Evolutionary conservation across 2,113 vertebrate genomes (phyloP).

Genomic region (Piprites chloris): DNA sequence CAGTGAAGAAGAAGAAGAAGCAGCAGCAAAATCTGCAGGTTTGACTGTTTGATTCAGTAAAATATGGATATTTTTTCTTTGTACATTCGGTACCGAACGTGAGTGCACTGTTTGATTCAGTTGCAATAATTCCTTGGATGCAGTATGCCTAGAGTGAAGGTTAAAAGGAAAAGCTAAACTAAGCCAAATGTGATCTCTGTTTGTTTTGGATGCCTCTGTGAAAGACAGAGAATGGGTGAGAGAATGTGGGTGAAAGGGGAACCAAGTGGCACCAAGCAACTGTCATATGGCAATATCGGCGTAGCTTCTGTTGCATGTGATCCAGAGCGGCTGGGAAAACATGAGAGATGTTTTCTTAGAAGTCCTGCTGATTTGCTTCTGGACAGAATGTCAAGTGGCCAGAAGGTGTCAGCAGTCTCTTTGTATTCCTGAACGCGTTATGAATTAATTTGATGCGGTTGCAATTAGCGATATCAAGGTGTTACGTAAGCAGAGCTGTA

Average conservation of each 20-base stretch:
- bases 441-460: not conserved
- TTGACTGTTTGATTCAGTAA: not conserved
- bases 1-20: not conserved
- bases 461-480: not conserved
- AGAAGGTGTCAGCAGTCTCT: conserved; percentile 66
- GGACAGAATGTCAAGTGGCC: conserved; percentile 7
- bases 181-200: not conserved
- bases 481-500: not conserved
- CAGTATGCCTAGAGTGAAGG: not conserved
- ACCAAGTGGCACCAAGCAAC: not conserved
- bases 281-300: not conserved
- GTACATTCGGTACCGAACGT: not conserved
- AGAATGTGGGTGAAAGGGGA: not conserved
- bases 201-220: not conserved
- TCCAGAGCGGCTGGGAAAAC: not conserved
- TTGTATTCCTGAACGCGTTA: not conserved
- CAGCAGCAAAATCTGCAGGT: not conserved
- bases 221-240: not conserved
- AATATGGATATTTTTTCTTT: not conserved
- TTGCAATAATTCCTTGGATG: not conserved
- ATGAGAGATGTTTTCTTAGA: not conserved
- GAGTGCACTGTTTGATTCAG: not conserved
- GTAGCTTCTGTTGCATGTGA: not conserved
- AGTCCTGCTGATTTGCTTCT: not conserved
- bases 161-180: not conserved